Evolutionary conservation across 1,140 invertebrate genomes (phyloP), one percentile per base, ranked within the genome.

Genomic region (Aphidius gifuensis): DNA sequence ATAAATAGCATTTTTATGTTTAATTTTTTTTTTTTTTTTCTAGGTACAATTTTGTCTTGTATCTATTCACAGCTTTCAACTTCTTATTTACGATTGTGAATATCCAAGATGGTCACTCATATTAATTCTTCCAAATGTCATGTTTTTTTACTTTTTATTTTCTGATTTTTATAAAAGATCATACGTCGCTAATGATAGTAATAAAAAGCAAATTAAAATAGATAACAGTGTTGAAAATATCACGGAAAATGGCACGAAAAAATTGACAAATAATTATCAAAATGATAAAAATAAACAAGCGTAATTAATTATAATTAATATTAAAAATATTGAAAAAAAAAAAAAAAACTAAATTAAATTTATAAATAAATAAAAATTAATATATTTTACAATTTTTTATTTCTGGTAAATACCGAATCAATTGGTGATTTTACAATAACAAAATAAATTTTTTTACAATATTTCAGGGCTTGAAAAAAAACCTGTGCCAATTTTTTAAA

Each of bases 71-170:
- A 90, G 88, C 7, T 86, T 86, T 6, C 92, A 94, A 74, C 79
- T 95, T 44, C 74, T 95, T 1, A 88, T 92, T 79, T 88, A 91
- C 71, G 92, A 94, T 66, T 95, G 93, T 75, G 87, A 88, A 5
- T 96, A 92, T 72, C 93, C 93, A 3, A 83, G 84, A 60, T 90
- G 87, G 86, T 85, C 86, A 0, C 78, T 90, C 1, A 80, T 87
- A 66, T 84, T 92, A 54, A 88, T 87, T 11, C 79, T 92, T n/a
- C 90, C 90, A 4, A 92, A 92, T 72, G 87, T 87, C 9, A 85
- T 90, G 9, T 91, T 92, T 82, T 92, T 92, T 81, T 92, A 91
- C 70, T 88, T 88, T 69, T 78, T 92, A 23, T 92, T 92, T 78
- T 85, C 84, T 57, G 89, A 92, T 69, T 92, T 92, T 77, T 92